Evolutionary conservation across 2,888 invertebrate genomes (phyloP).

Genomic region (Chymomyza amoena): DNA sequence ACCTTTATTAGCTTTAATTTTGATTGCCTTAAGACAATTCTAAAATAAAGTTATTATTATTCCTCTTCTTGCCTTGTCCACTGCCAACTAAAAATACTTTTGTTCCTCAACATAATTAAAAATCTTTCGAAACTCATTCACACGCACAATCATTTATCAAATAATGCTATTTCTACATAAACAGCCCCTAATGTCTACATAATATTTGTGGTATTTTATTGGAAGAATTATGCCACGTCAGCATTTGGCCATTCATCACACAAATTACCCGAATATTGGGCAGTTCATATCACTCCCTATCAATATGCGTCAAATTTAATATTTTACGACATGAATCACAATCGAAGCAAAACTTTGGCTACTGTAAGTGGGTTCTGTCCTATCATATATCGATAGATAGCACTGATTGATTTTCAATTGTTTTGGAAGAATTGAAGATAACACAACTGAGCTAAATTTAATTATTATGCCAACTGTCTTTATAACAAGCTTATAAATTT

Average conservation of each 20-base stretch:
- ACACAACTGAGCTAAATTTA: conserved; percentile 57
- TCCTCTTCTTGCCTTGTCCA: too few relatives aligned
- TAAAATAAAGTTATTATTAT: too few relatives aligned
- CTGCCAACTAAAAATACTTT: not conserved
- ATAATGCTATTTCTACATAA: not conserved
- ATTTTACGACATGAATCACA: not conserved
- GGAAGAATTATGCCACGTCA: not conserved
- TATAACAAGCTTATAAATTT: conserved; percentile 18
- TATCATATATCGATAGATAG: conserved; percentile 54
- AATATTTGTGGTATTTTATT: not conserved
- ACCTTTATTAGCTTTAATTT: too few relatives aligned
- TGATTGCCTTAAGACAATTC: too few relatives aligned
- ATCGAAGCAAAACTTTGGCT: conserved; percentile 17
- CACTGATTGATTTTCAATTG: conserved; percentile 64
- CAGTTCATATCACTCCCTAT: not conserved
- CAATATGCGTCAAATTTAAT: not conserved
- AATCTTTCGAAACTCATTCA: not conserved
- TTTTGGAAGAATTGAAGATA: conserved; percentile 54
- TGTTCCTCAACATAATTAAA: not conserved
- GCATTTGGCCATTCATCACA: not conserved
- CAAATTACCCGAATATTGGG: not conserved
- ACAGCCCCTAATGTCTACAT: not conserved
- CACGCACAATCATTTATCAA: not conserved
- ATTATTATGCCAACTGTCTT: conserved; percentile 46
- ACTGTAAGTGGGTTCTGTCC: conserved; percentile 18